Evolutionary conservation across 2,888 invertebrate genomes (phyloP).

Genomic region (Hirtodrosophila cameraria): DNA sequence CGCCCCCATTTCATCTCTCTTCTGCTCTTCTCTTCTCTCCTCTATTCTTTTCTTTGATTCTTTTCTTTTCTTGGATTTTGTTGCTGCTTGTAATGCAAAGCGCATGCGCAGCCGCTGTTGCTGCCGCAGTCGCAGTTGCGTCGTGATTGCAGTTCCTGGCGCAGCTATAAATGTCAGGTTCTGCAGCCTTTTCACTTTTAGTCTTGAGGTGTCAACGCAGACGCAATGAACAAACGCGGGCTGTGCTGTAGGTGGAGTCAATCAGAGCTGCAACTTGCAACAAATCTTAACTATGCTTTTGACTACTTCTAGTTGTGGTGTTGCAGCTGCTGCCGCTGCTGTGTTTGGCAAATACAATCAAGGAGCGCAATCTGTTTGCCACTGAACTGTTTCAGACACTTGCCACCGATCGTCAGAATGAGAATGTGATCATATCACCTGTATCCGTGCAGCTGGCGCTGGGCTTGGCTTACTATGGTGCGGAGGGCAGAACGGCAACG

Average conservation of each 20-base stretch:
- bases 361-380: constrained; percentile 79
- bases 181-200: constrained; percentile 68
- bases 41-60: constrained; percentile 15
- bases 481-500: constrained; percentile 71
- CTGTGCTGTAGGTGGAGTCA: constrained; percentile 49
- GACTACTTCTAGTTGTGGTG: constrained; percentile 29
- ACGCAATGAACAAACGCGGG: constrained; percentile 62
- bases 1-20: constrained; percentile 35
- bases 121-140: constrained; percentile 28
- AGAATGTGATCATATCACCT: constrained; percentile 81
- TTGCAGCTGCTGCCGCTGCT: constrained; percentile 34
- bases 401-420: constrained; percentile 74
- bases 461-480: constrained; percentile 78
- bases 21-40: constrained; percentile 33
- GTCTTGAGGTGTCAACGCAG: constrained; percentile 68
- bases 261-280: not conserved
- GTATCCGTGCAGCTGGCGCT: constrained; percentile 78
- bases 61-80: constrained; percentile 19
- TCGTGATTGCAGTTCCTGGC: constrained; percentile 42
- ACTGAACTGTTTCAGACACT: constrained; percentile 80
- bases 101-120: constrained; percentile 37
- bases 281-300: not conserved
- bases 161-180: constrained; percentile 70
- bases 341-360: constrained; percentile 63
- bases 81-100: constrained; percentile 61